These are phyloP conservation scores for Biston stratarius DNA, from an alignment of 2,888 invertebrate genomes.

Conservation along the genomic window DNA sequence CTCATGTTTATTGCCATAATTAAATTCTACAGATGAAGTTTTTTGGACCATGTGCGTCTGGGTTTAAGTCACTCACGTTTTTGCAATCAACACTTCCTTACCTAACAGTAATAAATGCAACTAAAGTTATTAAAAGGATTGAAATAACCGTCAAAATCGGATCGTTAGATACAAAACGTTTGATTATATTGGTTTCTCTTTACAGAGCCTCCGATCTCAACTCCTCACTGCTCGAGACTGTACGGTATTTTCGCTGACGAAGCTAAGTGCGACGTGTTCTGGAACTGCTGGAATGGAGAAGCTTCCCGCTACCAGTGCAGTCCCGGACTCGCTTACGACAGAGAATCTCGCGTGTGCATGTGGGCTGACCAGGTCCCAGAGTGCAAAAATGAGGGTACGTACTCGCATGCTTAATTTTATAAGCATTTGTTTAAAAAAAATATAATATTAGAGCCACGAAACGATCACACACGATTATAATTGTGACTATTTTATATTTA, in stretches of 20 bases:
- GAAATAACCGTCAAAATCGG: background rate
- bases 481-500: background rate
- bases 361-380: conserved; percentile 98
- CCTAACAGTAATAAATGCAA: conserved; percentile 1
- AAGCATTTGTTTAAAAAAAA: background rate
- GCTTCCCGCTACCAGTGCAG: conserved; percentile 97
- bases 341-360: conserved; percentile 97
- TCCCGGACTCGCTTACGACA: conserved; percentile 97
- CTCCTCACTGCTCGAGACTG: conserved; percentile 93
- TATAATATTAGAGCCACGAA: background rate
- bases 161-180: background rate
- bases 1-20: conserved; percentile 10
- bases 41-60: background rate
- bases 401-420: conserved; percentile 1
- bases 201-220: conserved; percentile 93
- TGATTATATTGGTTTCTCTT: conserved; percentile 26
- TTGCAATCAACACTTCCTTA: conserved; percentile 5
- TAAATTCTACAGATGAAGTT: conserved; percentile 2
- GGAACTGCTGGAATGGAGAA: conserved; percentile 99
- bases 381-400: conserved; percentile 94
- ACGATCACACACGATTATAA: background rate
- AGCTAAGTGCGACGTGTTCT: conserved; percentile 96
- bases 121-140: background rate
- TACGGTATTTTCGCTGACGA: conserved; percentile 97
- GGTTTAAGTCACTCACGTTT: conserved; percentile 3